phyloP scores from a whole-genome alignment of 2,888 invertebrate species.

The Hyposoter dolosus region DNA sequence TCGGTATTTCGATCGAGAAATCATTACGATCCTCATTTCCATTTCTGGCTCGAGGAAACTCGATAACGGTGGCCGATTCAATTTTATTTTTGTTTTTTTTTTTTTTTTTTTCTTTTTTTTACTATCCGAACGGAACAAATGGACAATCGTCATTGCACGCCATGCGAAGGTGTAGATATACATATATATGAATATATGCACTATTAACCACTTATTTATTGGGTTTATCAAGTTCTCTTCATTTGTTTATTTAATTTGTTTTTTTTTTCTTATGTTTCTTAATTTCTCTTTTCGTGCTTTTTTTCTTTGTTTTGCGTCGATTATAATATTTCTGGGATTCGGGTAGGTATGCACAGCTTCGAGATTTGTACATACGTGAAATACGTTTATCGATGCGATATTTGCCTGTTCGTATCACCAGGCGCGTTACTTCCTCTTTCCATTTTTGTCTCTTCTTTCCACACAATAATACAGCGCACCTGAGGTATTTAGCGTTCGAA shows the following conservation, averaged over 20 bases:
- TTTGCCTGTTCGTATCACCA: constrained; percentile 69
- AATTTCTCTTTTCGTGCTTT: constrained; percentile 39
- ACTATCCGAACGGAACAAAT: constrained; percentile 51
- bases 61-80: not conserved
- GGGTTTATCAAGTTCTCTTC: constrained; percentile 43
- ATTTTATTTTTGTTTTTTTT: constrained; percentile 12
- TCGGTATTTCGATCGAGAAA: constrained; percentile 35
- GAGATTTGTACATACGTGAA: constrained; percentile 69
- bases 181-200: constrained; percentile 60
- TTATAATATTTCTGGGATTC: constrained; percentile 61
- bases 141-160: constrained; percentile 56
- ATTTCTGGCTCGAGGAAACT: constrained; percentile 3
- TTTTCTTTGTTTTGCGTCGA: constrained; percentile 52
- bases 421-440: constrained; percentile 68
- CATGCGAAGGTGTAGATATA: constrained; percentile 57
- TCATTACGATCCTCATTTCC: constrained; percentile 15
- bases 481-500: constrained; percentile 67
- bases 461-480: constrained; percentile 73
- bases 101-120: constrained; percentile 38
- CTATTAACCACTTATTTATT: constrained; percentile 59
- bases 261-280: constrained; percentile 19
- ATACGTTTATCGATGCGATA: constrained; percentile 68
- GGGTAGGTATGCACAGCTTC: constrained; percentile 67
- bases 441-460: constrained; percentile 59
- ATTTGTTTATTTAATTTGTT: constrained; percentile 25